Base-by-base conservation (phyloP, 2,797 vertebrate genomes). In the Sandelia bainsii region DNA sequence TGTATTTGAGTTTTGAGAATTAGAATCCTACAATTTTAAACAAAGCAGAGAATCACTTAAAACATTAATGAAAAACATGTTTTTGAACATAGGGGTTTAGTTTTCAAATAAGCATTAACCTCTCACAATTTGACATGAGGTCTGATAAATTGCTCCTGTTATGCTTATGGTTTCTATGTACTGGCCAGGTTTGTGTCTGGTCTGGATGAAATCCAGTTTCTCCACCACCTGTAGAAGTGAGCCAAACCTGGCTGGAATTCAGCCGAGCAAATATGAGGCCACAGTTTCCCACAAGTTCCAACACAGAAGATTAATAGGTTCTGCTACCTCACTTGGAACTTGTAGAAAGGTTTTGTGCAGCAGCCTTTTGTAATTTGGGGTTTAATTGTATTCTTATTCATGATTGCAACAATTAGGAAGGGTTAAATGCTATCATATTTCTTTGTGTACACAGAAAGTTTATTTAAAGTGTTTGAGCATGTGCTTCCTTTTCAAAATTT, bases 231-330 rank as follows among this genome's bases (percentile, higher is more conserved):
- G 60, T 34, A 74, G 72, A 72, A 84, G 65, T 27, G 64, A 89
- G 87, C 87, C 85, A 89, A 87, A 88, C 78, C 81, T 83, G 62
- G 75, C 71, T 89, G 86, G 86, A 85, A 62, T 37, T 50, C 20
- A 63, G 84, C 81, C 69, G 46, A 86, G 84, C 74, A 68, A 46
- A 32, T 22, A 62, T 58, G 46, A 49, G 57, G 80, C 83, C 87
- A 90, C 73, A 83, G 54, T 67, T 89, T 77, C 88, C 85, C 80
- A 50, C 87, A 81, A 61, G 48, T 73, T 69, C 69, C 73, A 54
- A 20, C 71, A 69, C 73, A 69, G 59, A 76, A 72, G 72, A 82
- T 78, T 84, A 81, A 84, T 84, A 79, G 80, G 78, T 74, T 64
- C 37, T 83, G 62, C 40, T 57, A 78, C 67, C 69, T 86, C 77